Evolutionary conservation across 2,888 invertebrate species (phyloP), one percentile per base, ranked within the genome.

Genomic region (Marasmarcha lunaedactyla): DNA sequence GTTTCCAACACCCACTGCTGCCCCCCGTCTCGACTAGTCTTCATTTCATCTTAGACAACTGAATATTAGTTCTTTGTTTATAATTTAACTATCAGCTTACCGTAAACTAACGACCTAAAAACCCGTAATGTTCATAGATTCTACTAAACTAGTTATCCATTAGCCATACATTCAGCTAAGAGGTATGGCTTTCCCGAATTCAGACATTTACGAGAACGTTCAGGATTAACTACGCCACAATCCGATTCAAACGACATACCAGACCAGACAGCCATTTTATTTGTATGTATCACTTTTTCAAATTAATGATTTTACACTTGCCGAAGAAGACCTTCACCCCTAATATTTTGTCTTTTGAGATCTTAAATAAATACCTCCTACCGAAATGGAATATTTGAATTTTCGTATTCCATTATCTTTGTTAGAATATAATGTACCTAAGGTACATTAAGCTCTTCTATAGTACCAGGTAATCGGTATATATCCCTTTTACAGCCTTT

Each of bases 11-110:
- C 49, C 51, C 35, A 36, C 42, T 39, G 39, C 45, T 42, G 14
- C 36, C 40, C 15, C 43, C 47, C 7, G 7, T 3, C 20, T 7
- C 7, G 20, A 20, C 20, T 20, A 3, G 20, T 20, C 20, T 33
- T 43, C 39, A 57, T 55, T 59, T 35, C 67, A 61, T 61, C 63
- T 67, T 68, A 59, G 55, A 56, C 51, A 55, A 54, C 64, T 68
- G 65, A 71, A 67, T 66, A 56, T 20, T 20, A 59, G 60, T 56
- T 55, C 51, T 62, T 55, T 48, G 42, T 7, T 3, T 20, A 3
- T 20, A 20, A 5, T 20, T 20, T 20, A 20, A 20, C 7, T 20
- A 3, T 20, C 7, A 3, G 7, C 7, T 20, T 20, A 5, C 20
- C 7, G 20, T 20, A 20, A 20, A 20, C 56, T 55, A 60, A 52